Evolutionary conservation across 2,888 invertebrate species (phyloP).

Genomic region (Amblyjoppa fuscipennis): DNA sequence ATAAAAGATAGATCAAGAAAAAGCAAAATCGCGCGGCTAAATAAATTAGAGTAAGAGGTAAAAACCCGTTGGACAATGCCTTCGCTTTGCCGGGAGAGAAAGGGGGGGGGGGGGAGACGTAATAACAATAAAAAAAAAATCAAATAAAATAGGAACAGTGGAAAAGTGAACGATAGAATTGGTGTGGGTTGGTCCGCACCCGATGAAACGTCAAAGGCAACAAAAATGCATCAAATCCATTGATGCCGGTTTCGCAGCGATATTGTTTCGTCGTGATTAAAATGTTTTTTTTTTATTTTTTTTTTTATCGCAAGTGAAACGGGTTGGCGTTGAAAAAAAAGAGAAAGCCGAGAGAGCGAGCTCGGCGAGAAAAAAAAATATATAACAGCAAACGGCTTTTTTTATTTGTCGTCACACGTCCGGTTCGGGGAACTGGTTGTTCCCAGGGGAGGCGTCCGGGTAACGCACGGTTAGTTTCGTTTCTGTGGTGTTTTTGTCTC

Average conservation of each 20-base stretch:
- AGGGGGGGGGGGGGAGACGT: neutral
- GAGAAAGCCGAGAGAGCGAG: slow-evolving; percentile 17
- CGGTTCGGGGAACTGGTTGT: slow-evolving; percentile 11
- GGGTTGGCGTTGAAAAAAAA: slow-evolving; percentile 38
- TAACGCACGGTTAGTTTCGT: slow-evolving; percentile 22
- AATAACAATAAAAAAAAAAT: slow-evolving; percentile 6
- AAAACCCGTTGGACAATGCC: neutral
- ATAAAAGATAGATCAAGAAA: slow-evolving; percentile 59
- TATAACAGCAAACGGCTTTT: slow-evolving; percentile 45
- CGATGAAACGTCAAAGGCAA: slow-evolving; percentile 60
- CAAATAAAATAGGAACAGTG: slow-evolving; percentile 25
- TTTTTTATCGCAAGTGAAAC: slow-evolving; percentile 12
- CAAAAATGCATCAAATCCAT: slow-evolving; percentile 55
- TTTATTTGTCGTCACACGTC: slow-evolving; percentile 51
- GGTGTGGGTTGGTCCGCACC: slow-evolving; percentile 20
- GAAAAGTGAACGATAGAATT: slow-evolving; percentile 41
- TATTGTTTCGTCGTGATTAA: slow-evolving; percentile 65
- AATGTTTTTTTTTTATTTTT: slow-evolving; percentile 54
- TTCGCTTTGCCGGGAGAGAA: slow-evolving; percentile 1
- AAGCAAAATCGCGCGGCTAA: slow-evolving; percentile 46
- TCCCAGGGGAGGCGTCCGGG: neutral
- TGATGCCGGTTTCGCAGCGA: slow-evolving; percentile 47
- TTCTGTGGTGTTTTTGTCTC: slow-evolving; percentile 26
- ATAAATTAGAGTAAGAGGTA: slow-evolving; percentile 46
- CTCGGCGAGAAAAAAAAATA: slow-evolving; percentile 28